These are phyloP conservation scores for Brassicogethes aeneus DNA, from an alignment of 2,888 invertebrate genomes.

Conservation along the genomic window DNA sequence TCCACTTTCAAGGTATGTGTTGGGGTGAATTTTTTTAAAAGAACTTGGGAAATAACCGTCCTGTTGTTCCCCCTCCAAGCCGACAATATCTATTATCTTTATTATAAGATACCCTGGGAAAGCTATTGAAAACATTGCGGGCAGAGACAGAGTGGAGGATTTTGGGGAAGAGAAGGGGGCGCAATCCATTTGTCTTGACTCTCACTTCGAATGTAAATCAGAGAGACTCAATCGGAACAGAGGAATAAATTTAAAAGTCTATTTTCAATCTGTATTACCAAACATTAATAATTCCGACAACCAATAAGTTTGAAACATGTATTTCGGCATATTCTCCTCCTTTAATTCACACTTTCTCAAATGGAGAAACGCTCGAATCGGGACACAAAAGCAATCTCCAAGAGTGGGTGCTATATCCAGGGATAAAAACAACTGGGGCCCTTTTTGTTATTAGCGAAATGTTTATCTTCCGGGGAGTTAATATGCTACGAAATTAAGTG, in stretches of 20 bases:
- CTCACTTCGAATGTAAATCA: slow-evolving; percentile 30
- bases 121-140: slow-evolving; percentile 13
- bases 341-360: slow-evolving; percentile 25
- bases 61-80: no score
- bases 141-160: slow-evolving; percentile 10
- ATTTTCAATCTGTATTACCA: slow-evolving; percentile 35
- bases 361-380: slow-evolving; percentile 17
- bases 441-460: slow-evolving; percentile 1
- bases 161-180: not conserved
- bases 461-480: not conserved
- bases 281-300: slow-evolving; percentile 36
- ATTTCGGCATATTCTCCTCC: slow-evolving; percentile 32
- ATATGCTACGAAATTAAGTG: no score
- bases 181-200: slow-evolving; percentile 27
- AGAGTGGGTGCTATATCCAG: slow-evolving; percentile 23
- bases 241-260: slow-evolving; percentile 36
- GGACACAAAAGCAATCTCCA: slow-evolving; percentile 24
- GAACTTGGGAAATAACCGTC: no score
- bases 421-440: slow-evolving; percentile 17
- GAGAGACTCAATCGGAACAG: slow-evolving; percentile 30
- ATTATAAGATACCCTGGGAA: no score
- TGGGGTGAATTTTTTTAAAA: no score
- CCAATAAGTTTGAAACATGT: slow-evolving; percentile 35
- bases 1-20: no score
- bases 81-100: no score